phyloP scores from a whole-genome alignment of 2,888 invertebrate species.

The Rhamnusium bicolor region DNA sequence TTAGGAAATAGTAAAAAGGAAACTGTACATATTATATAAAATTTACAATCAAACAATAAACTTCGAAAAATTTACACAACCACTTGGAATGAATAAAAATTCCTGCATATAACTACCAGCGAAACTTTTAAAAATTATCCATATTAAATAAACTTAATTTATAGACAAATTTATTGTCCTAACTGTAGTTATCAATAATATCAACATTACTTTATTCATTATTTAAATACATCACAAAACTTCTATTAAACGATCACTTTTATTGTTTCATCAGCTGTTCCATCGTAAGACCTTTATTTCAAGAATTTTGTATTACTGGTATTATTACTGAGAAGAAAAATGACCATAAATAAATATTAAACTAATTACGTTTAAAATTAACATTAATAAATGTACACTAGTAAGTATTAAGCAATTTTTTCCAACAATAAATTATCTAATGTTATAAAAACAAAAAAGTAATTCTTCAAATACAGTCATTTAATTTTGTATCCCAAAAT shows the following conservation, averaged over 20 bases:
- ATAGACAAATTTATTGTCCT: constrained; percentile 9
- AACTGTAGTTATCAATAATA: constrained; percentile 1
- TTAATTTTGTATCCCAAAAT: constrained; percentile 4
- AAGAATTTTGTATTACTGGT: constrained; percentile 10
- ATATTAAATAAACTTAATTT: neutral
- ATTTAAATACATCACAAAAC: neutral
- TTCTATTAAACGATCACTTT: neutral
- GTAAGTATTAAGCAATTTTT: constrained; percentile 20
- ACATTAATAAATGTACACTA: constrained; percentile 20
- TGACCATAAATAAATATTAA: constrained; percentile 27
- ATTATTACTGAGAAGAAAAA: constrained; percentile 7
- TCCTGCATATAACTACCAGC: neutral
- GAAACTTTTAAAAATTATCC: neutral
- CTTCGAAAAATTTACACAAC: constrained; percentile 42
- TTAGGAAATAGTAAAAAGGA: constrained; percentile 47
- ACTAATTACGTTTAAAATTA: constrained; percentile 11
- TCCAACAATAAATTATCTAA: constrained; percentile 13
- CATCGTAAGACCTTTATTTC: neutral
- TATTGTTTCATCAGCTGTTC: neutral
- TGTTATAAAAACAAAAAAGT: constrained; percentile 6
- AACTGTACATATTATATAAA: constrained; percentile 50
- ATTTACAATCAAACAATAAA: constrained; percentile 40
- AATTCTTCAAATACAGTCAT: neutral
- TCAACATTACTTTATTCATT: constrained; percentile 21
- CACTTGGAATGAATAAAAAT: constrained; percentile 45